Evolutionary conservation across 2,797 vertebrate species (phyloP).

Genomic region (Aphelocoma californica): DNA sequence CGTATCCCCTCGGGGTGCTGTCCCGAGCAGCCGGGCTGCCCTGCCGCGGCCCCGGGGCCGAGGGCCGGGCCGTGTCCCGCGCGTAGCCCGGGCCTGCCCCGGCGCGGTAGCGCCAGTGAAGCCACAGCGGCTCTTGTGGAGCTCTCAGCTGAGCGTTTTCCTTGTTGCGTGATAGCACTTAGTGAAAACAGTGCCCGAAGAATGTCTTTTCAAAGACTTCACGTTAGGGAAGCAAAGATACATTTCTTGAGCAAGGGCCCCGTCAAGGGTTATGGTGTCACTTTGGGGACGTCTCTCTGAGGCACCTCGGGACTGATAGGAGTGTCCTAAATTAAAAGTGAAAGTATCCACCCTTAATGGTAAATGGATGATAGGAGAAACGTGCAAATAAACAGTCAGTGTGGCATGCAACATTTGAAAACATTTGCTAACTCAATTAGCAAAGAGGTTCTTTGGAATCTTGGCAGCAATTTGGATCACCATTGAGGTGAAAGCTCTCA

Average conservation of each 20-base stretch:
- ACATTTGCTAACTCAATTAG: rapidly evolving
- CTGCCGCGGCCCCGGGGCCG: too few relatives aligned
- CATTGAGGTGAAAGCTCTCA: background rate
- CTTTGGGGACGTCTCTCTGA: rapidly evolving
- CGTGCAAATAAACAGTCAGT: rapidly evolving
- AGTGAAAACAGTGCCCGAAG: rapidly evolving
- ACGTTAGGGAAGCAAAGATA: rapidly evolving
- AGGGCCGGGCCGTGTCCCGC: background rate
- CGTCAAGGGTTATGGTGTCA: rapidly evolving
- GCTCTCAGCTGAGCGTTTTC: rapidly evolving
- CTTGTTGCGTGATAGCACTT: rapidly evolving
- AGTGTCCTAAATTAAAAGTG: background rate
- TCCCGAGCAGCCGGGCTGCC: background rate
- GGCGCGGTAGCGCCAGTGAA: rapidly evolving
- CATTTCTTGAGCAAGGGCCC: rapidly evolving
- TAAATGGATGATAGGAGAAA: background rate
- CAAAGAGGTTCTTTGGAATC: background rate
- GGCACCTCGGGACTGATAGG: rapidly evolving
- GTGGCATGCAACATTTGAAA: background rate
- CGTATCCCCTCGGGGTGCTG: too few relatives aligned
- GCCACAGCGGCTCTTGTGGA: rapidly evolving
- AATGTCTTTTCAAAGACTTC: rapidly evolving
- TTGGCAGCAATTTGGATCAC: background rate
- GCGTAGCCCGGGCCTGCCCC: background rate
- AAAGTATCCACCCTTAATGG: background rate